These are phyloP conservation scores for Dicyrtoma fusca DNA, from an alignment of 2,888 invertebrate genomes.

Conservation along the genomic window DNA sequence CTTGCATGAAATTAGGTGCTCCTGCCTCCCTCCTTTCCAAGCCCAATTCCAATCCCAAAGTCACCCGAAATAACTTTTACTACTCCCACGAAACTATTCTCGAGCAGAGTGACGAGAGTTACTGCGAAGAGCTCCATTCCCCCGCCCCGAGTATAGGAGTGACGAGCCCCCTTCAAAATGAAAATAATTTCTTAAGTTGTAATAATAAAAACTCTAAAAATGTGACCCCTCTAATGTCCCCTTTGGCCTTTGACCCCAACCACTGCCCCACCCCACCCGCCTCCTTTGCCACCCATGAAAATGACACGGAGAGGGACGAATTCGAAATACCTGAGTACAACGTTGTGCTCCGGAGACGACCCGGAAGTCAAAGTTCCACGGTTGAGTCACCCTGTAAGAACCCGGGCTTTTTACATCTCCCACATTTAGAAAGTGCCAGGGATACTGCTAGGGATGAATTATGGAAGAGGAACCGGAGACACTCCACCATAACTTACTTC, in stretches of 20 bases:
- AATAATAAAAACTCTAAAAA: too few relatives aligned
- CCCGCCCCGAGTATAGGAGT: neutral
- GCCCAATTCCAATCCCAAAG: neutral
- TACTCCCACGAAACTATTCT: constrained; percentile 46
- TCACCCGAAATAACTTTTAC: neutral
- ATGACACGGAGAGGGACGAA: neutral
- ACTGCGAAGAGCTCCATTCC: constrained; percentile 36
- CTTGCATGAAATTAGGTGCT: constrained; percentile 28
- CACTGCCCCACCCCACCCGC: too few relatives aligned
- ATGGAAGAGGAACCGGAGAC: constrained; percentile 43
- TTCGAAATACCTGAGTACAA: too few relatives aligned
- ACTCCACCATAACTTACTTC: constrained; percentile 52
- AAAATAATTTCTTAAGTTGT: too few relatives aligned
- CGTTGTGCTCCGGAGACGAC: constrained; percentile 5
- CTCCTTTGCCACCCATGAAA: neutral
- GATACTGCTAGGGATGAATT: too few relatives aligned
- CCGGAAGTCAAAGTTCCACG: neutral
- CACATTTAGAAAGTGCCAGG: too few relatives aligned
- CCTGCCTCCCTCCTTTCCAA: constrained; percentile 20
- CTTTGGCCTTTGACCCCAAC: too few relatives aligned
- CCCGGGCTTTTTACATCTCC: neutral
- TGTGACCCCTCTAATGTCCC: too few relatives aligned
- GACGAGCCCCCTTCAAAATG: too few relatives aligned
- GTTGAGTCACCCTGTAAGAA: neutral
- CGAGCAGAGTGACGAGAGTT: constrained; percentile 47